These are phyloP conservation scores for Isurus oxyrinchus DNA, from an alignment of 2,113 vertebrate genomes.

Conservation along the genomic window DNA sequence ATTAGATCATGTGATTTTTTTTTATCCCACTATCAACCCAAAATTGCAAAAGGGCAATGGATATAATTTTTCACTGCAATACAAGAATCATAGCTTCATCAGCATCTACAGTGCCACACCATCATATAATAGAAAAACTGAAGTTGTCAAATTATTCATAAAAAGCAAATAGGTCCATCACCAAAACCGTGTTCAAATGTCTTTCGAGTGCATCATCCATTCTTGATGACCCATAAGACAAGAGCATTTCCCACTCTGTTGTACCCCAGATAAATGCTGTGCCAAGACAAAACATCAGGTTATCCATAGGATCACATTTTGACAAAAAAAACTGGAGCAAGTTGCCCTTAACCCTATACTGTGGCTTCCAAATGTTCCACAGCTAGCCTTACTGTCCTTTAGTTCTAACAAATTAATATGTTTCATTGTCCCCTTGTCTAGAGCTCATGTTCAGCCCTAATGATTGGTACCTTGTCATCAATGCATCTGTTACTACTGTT, in stretches of 20 bases:
- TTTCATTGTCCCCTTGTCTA: too few species aligned
- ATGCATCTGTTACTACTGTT: background rate
- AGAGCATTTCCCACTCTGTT: background rate
- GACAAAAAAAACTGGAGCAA: too few species aligned
- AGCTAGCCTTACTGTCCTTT: background rate
- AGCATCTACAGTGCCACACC: background rate
- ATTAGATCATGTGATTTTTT: background rate
- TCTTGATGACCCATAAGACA: background rate
- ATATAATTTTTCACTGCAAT: background rate
- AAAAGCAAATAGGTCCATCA: background rate
- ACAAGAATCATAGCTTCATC: background rate
- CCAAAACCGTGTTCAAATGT: background rate
- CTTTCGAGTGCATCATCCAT: background rate
- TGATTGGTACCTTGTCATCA: too few species aligned
- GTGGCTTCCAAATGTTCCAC: background rate
- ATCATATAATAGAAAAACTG: background rate
- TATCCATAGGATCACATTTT: too few species aligned
- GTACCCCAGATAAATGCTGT: background rate
- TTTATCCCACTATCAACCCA: background rate
- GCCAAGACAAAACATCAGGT: background rate
- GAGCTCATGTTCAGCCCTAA: too few species aligned
- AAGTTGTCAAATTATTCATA: background rate
- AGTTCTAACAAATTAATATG: background rate
- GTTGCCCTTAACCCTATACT: background rate
- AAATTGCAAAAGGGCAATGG: background rate